Evolutionary conservation across 92 coral and sea anemone species (phyloP), one percentile per base, ranked within the genome.

Genomic region (Blastomussa wellsi): DNA sequence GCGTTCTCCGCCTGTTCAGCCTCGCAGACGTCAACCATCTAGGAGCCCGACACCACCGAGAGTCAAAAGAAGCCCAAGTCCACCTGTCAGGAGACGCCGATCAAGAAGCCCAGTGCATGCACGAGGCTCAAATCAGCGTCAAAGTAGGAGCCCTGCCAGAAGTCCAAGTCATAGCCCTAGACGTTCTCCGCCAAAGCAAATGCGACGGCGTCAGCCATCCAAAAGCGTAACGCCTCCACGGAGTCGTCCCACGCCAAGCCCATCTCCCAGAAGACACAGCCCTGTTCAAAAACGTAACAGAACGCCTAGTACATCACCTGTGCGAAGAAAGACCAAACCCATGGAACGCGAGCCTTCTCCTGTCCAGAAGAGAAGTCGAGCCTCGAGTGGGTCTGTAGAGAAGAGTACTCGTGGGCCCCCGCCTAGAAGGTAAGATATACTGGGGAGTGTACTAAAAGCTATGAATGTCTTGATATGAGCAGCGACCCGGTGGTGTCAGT

Each of bases 241-340:
- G 59, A 86, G 68, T 39, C 76, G 52, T 16, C 80, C 49, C 6
- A 20, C 76, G 29, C 26, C 86, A 29, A 55, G 74, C 49, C 42
- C 20, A 42, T 83, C 72, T 37, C 82, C 77, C 44, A 81, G 88
- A 62, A 83, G 90, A 57, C 77, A 29, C 51, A 85, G 90, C 75
- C 76, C 92, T 20, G 76, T 62, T 26, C 82, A 81, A 39, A 83
- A 90, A 47, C 88, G 90, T 2, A 70, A 80, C 69, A 85, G 92
- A 79, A 89, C 89, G 72, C 90, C 88, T 22, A 84, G 87, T 80
- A 67, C 90, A 38, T 80, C 92, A 8, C 91, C 91, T 52, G 89
- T 33, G 39, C 88, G 72, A n/a, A 37, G 76, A 44, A 78, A 60
- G 38, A 76, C 14, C 84, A 83, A 72, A 66, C 66, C 49, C 16